Base-by-base conservation (phyloP, 1,140 invertebrate genomes). In the Sarcophaga peregrina region DNA sequence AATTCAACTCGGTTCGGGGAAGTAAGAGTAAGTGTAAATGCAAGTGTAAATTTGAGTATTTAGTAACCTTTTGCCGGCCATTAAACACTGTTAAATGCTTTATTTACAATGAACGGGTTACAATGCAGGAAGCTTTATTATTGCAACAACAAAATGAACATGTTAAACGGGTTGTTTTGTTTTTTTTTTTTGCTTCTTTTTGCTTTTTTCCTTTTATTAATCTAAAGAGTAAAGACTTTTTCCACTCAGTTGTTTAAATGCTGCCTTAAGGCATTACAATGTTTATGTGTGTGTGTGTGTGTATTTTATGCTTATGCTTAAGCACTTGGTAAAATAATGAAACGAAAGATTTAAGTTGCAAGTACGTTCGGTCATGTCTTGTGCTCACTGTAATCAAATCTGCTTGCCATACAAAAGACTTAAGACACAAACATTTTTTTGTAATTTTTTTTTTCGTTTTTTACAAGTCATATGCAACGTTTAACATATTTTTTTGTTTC, bases 101-200 rank as follows among this genome's bases (percentile, higher is more conserved):
- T 47, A 78, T 50, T 76, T 76, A 76, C 74, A 76, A 25, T 46
- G 17, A n/a, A n/a, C 20, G n/a, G 7, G 17, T 68, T 62, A 62
- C 45, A 74, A 74, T n/a, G 50, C 75, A 78, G 75, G 75, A 78
- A 78, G 75, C 75, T 50, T 78, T 78, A 47, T 74, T 75, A 50
- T 50, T 68, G 58, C 20, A 20, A 58, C 52, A 58, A 58, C 11
- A 58, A 58, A 58, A 5, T 13, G n/a, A 46, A 78, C 75, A 78
- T 50, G 75, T 78, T 78, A 50, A 78, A 78, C 48, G 75, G 20
- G 75, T 50, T 78, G 75, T 17, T 74, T 47, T 15, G 58, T 20
- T 8, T 20, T 68, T 68, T 62, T 62, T 15, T 58, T 68, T 20
- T 68, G 58, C 6, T 68, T 68, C 13, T 58, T 58, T 11, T 58